Conservation (phyloP, 30 jellyfish, hydroid and myxozoan genomes). For the Aurelia coerulea region DNA sequence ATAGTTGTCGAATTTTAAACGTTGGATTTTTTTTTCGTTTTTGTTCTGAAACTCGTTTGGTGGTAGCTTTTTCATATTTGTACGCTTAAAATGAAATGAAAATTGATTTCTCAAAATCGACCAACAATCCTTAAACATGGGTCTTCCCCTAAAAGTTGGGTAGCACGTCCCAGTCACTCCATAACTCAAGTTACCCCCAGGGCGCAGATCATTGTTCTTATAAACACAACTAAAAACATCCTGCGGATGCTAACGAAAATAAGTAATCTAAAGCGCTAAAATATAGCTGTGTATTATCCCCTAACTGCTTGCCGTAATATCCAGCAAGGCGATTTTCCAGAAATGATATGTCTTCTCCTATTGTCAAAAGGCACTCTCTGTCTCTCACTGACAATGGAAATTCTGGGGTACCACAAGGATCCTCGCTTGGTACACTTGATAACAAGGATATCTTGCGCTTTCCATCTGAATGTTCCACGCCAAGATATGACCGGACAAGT, state of each 20-base stretch:
- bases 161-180: too few relatives aligned
- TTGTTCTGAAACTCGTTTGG: too few relatives aligned
- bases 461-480: neutral
- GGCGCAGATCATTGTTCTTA: too few relatives aligned
- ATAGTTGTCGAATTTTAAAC: too few relatives aligned
- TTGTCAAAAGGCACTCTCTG: slow-evolving; percentile 29
- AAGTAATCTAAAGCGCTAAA: neutral
- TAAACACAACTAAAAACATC: too few relatives aligned
- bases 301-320: slow-evolving; percentile 1
- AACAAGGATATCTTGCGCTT: neutral
- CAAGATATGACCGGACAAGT: slow-evolving; percentile 37
- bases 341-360: slow-evolving; percentile 9
- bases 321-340: slow-evolving; percentile 34
- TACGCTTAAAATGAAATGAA: too few relatives aligned
- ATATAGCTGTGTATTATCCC: neutral
- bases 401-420: neutral
- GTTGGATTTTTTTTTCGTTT: too few relatives aligned
- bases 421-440: slow-evolving; percentile 11
- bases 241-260: neutral
- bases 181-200: too few relatives aligned
- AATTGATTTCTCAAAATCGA: too few relatives aligned
- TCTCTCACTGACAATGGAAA: slow-evolving; percentile 5
- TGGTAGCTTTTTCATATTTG: too few relatives aligned
- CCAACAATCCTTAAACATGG: too few relatives aligned
- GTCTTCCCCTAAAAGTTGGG: too few relatives aligned